Evolutionary conservation across 2,113 vertebrate genomes (phyloP).

Genomic region (Kryptolebias marmoratus): DNA sequence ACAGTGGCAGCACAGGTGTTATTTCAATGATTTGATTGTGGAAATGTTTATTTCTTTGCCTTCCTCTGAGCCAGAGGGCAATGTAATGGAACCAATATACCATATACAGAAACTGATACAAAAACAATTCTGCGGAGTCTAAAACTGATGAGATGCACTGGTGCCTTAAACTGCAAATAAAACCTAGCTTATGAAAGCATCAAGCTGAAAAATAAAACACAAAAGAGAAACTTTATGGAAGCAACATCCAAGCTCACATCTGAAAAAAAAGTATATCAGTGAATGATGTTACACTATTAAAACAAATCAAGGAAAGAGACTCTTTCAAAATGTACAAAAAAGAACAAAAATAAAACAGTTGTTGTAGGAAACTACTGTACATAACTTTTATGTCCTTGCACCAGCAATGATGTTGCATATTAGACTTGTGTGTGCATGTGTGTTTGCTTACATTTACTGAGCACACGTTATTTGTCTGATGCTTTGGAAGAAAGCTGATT

Average conservation of each 20-base stretch:
- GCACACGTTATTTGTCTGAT: conserved; percentile 33
- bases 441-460: conserved; percentile 1
- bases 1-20: conserved; percentile 12
- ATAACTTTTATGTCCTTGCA: conserved; percentile 46
- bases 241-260: conserved; percentile 30
- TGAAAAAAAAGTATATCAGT: conserved; percentile 19
- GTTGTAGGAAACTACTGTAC: conserved; percentile 20
- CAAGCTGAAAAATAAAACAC: conserved; percentile 54
- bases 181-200: conserved; percentile 50
- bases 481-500: conserved; percentile 70
- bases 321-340: conserved; percentile 14
- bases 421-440: conserved; percentile 19
- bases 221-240: conserved; percentile 24
- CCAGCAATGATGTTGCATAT: conserved; percentile 42
- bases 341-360: conserved; percentile 29
- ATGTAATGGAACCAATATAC: conserved; percentile 37
- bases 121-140: conserved; percentile 50
- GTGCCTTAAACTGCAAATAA: conserved; percentile 55
- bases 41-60: conserved; percentile 49
- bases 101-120: conserved; percentile 40
- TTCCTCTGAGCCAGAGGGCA: conserved; percentile 35
- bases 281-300: conserved; percentile 27
- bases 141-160: conserved; percentile 40
- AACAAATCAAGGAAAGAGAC: conserved; percentile 25
- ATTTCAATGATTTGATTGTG: conserved; percentile 32